Conservation (phyloP, 2,797 vertebrate genomes). For the Mormyrops boulengeri region DNA sequence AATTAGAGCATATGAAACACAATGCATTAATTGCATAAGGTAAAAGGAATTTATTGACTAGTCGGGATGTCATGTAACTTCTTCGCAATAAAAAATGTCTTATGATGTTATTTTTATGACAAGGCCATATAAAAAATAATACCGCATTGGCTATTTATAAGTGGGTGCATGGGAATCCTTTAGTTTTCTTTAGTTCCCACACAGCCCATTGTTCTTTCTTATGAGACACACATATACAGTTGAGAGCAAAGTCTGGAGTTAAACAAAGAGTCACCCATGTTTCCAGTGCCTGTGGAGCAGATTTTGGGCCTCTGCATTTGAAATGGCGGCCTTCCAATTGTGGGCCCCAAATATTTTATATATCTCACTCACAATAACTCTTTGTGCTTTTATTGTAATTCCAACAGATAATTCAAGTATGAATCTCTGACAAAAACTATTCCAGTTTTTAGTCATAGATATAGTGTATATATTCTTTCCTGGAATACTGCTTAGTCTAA, state of each 20-base stretch:
- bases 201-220: background rate
- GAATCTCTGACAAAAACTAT: background rate
- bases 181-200: background rate
- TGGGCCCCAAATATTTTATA: background rate
- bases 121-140: background rate
- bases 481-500: slow-evolving; percentile 35
- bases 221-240: background rate
- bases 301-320: background rate
- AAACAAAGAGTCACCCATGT: background rate
- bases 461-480: slow-evolving; percentile 31
- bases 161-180: background rate
- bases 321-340: background rate
- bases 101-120: background rate
- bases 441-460: slow-evolving; percentile 1
- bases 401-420: background rate
- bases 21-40: background rate
- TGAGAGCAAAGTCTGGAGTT: background rate
- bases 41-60: background rate
- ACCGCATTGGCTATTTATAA: background rate
- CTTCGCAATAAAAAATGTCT: background rate
- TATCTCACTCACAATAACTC: background rate
- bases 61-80: background rate
- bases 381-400: background rate
- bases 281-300: background rate
- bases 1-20: background rate